Percentiles rank a stretch among this genome's conserved stretches.
phyloP scores from a whole-genome alignment of 2,797 vertebrate genomes.

The Mormyrops boulengeri region DNA sequence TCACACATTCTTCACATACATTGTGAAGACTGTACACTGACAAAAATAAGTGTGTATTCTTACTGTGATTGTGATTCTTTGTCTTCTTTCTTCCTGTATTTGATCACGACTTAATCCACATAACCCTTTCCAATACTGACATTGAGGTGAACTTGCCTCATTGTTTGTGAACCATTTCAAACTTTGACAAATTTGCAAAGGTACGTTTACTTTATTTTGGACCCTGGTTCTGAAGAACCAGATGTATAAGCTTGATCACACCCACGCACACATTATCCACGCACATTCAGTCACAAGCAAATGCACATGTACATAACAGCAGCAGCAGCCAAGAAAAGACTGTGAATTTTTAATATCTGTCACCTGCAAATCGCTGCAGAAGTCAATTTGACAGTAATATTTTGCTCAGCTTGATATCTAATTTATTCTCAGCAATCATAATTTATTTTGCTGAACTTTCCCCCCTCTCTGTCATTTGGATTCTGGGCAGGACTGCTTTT shows the following conservation, averaged over 20 bases:
- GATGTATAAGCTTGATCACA: neutral
- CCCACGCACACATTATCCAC: neutral
- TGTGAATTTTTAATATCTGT: conserved; percentile 57
- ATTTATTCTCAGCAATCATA: conserved; percentile 80
- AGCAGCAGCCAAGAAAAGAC: neutral
- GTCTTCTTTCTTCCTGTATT: neutral
- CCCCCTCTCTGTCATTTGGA: conserved; percentile 72
- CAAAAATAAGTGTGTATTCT: neutral
- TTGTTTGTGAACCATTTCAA: neutral
- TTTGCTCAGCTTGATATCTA: conserved; percentile 79
- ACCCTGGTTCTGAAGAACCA: neutral
- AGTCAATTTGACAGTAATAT: conserved; percentile 79
- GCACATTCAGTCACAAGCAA: neutral
- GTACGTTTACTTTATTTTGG: neutral
- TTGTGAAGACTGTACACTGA: neutral
- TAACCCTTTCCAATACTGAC: neutral
- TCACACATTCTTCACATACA: neutral
- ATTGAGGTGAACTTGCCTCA: too few relatives aligned
- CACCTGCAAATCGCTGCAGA: conserved; percentile 61
- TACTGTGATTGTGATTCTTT: neutral
- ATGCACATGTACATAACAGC: neutral
- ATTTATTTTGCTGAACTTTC: conserved; percentile 83
- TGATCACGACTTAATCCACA: neutral
- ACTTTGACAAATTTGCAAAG: neutral
- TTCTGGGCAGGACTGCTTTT: conserved; percentile 72